Evolutionary conservation across 2,113 vertebrate genomes (phyloP).

Genomic region (Neogale vison): DNA sequence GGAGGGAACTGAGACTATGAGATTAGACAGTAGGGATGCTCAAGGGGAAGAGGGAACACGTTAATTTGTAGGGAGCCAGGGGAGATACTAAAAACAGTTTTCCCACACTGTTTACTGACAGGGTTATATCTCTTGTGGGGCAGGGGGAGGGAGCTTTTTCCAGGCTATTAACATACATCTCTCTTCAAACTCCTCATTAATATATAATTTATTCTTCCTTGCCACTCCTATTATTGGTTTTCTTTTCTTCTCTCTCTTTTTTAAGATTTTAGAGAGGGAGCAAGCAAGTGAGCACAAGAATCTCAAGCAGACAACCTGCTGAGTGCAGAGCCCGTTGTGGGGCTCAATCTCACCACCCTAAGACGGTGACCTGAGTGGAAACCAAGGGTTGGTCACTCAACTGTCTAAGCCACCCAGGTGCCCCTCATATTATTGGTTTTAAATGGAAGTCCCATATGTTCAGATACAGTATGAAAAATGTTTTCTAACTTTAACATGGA

Average conservation of each 20-base stretch:
- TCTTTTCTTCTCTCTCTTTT: neutral
- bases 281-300: neutral
- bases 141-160: neutral
- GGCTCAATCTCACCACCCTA: neutral
- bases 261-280: neutral
- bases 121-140: neutral
- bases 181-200: neutral
- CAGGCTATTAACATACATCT: neutral
- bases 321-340: neutral
- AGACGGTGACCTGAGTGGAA: neutral
- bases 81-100: neutral
- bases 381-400: neutral
- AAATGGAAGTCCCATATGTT: neutral
- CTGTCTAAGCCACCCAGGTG: neutral
- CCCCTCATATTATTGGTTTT: neutral
- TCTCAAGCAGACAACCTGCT: neutral
- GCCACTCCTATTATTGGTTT: neutral
- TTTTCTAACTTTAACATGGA: constrained; percentile 29
- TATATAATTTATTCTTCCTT: neutral
- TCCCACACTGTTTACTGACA: neutral
- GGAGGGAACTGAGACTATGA: neutral
- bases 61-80: neutral
- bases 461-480: neutral
- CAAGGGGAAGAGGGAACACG: neutral
- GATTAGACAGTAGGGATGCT: neutral